Evolutionary conservation across 1,140 invertebrate genomes (phyloP).

Genomic region (Pseudomyrmex cubaensis): DNA sequence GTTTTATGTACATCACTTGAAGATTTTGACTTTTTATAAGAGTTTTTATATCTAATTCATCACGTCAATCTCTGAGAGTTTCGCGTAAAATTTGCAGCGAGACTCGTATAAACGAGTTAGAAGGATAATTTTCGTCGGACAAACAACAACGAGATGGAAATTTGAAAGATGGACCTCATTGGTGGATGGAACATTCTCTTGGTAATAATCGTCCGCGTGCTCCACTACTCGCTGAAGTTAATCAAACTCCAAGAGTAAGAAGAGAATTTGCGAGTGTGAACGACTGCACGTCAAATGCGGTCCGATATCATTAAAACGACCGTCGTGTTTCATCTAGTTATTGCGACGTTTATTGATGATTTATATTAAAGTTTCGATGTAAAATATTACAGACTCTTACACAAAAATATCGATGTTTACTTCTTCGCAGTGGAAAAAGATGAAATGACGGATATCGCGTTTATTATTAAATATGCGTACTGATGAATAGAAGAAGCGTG

Average conservation of each 20-base stretch:
- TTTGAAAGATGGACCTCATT: neutral
- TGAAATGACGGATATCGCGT: neutral
- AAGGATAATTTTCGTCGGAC: neutral
- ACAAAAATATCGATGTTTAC: neutral
- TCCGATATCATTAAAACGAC: neutral
- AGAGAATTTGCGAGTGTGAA: slow-evolving; percentile 42
- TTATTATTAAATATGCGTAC: neutral
- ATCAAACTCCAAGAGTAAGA: slow-evolving; percentile 57
- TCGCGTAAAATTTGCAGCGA: neutral
- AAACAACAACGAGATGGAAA: neutral
- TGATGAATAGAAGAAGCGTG: slow-evolving; percentile 25
- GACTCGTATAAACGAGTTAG: neutral
- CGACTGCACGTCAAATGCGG: neutral
- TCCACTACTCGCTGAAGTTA: slow-evolving; percentile 39
- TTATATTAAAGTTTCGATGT: neutral
- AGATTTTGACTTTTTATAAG: neutral
- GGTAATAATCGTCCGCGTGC: slow-evolving; percentile 23
- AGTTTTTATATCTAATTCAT: neutral
- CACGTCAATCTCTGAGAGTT: neutral
- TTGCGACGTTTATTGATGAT: neutral
- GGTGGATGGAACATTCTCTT: slow-evolving; percentile 6
- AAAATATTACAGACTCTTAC: neutral
- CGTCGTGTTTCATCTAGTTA: neutral
- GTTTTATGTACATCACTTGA: neutral
- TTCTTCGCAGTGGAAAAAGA: slow-evolving; percentile 9